Base-by-base conservation (phyloP, 1,140 invertebrate genomes). In the Eumaeus atala region DNA sequence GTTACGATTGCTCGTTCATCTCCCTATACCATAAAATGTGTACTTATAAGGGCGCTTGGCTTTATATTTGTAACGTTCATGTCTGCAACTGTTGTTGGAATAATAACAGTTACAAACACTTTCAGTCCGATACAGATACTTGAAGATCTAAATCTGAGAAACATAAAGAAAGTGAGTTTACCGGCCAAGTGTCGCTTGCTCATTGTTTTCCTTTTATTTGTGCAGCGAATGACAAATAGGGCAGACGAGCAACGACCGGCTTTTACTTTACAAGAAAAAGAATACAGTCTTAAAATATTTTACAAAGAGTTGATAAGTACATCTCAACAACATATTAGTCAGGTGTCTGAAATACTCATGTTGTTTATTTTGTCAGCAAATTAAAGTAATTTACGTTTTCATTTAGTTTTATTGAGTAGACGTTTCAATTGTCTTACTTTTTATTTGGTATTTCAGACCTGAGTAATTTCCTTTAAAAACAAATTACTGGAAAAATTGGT, bases 181-280 rank as follows among this genome's bases (percentile, higher is more conserved):
- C 0, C 12, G 21, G 21, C n/a, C 40, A 9, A 37, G 35, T 10
- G 1, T 44, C 40, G 40, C 16, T 28, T 3, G 21, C 21, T 44
- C 9, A 44, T 44, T 44, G 40, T 44, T 44, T 44, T 44, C 16
- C 35, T 44, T 44, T 44, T 44, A 44, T 44, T 44, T 44, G 16
- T 44, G 40, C 17, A 17, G 40, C 17, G 40, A 44, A 44, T 44
- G 40, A 44, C 40, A 44, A 44, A 44, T 44, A 44, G 40, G 40
- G 17, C 40, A 44, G 40, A 14, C 40, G 40, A 44, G 17, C 40
- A 16, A 14, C 40, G 40, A 44, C 40, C 40, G 40, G 40, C 40
- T 44, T 44, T 44, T 44, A 44, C 40, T 44, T 44, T 16, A 16
- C 21, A 28, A 44, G 40, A 18, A 16, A 2, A 28, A 44, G 40